Conservation (phyloP, 1,140 invertebrate species). For the Caenorhabditis tropicalis region DNA sequence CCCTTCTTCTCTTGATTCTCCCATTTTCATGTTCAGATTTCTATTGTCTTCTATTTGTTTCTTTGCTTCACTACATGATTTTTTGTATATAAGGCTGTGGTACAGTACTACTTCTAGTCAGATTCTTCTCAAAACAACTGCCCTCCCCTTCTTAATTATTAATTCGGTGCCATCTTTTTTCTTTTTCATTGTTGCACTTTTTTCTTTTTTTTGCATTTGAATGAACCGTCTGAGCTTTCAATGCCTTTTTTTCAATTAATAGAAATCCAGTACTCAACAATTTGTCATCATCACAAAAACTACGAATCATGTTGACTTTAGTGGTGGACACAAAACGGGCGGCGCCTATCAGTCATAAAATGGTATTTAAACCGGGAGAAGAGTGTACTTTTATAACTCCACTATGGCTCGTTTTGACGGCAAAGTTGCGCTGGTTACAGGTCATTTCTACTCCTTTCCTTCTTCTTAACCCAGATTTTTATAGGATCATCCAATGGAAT, state of each 20-base stretch:
- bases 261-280: too few relatives aligned
- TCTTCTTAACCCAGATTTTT: not conserved
- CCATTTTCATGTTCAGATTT: not conserved
- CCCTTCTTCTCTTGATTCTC: not conserved
- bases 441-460: not conserved
- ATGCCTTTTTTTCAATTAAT: not conserved
- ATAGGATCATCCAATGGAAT: constrained; percentile 84
- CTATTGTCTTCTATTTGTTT: not conserved
- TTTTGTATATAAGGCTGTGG: constrained; percentile 38
- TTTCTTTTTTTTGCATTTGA: constrained; percentile 16
- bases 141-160: not conserved
- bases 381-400: not conserved
- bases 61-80: not conserved
- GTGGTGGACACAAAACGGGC: too few relatives aligned
- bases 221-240: constrained; percentile 5
- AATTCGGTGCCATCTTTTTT: too few relatives aligned
- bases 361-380: too few relatives aligned
- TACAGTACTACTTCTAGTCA: not conserved
- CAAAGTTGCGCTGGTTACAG: not conserved
- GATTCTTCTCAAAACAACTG: not conserved
- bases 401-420: not conserved
- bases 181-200: not conserved
- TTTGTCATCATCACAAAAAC: too few relatives aligned
- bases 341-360: too few relatives aligned
- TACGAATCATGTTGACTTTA: too few relatives aligned